Evolutionary conservation across 2,113 vertebrate species (phyloP), one percentile per base, ranked within the genome.

Genomic region (Platichthys flesus): DNA sequence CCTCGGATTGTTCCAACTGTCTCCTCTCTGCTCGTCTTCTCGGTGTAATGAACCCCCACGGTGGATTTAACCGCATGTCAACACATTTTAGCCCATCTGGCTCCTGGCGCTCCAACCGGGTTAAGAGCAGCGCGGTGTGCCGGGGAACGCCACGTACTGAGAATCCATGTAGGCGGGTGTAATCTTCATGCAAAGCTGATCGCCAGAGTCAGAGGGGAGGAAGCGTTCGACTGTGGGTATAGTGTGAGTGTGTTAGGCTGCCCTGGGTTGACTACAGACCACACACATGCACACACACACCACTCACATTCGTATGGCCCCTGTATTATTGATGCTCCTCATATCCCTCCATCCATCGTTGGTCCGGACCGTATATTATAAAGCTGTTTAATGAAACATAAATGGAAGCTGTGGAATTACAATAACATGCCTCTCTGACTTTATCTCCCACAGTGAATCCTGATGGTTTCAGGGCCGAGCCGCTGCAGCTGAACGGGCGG

Each of bases 321-420:
- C 59, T 85, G 31, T 40, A 90, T 88, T 82, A 90, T 89, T 84
- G 57, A 92, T 90, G 83, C 58, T 56, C 56, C 55, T 88, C 80
- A 88, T 90, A 87, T 81, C 67, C 45, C 40, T 72, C 40, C 60
- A 76, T 84, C 72, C 81, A 65, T 87, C 64, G 42, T 74, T 58
- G 67, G 61, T 57, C n/a, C 14, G 40, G 28, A 20, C 56, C 59
- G 68, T 71, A 76, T 71, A 82, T 91, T 81, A 87, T 90, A 60
- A 92, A 90, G 68, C 55, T 79, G 73, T 89, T 89, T 88, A 89
- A 92, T 92, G 79, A 92, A 92, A 90, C 82, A 89, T 84, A 85
- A 80, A 89, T 67, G 56, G 64, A 87, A 74, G 60, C 65, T 75
- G 64, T 72, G 61, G 82, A 87, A 87, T 85, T 89, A 87, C 83